Evolutionary conservation across 1,140 invertebrate genomes (phyloP), one percentile per base, ranked within the genome.

Genomic region (Heliconius nattereri): DNA sequence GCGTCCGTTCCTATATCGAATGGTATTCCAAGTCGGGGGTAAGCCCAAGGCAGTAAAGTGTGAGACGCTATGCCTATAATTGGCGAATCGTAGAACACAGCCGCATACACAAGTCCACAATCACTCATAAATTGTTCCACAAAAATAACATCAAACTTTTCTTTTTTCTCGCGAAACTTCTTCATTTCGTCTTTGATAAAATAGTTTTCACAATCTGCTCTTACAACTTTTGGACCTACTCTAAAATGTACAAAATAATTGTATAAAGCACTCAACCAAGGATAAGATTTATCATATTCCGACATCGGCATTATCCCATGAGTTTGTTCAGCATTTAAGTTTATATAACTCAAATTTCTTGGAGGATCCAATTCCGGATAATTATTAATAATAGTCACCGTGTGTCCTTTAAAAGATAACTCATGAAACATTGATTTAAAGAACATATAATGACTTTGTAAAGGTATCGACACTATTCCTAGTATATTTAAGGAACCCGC

Each of bases 81-180:
- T 1, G 96, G 97, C 1, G 95, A 95, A 82, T 96, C 94, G 71
- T 85, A 90, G 52, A 96, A 92, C 78, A 95, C 94, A 78, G 95
- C 90, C 40, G 95, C 95, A 32, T 96, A 94, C 8, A 93, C 95
- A 57, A 96, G 86, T 80, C 95, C 96, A 84, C 97, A 97, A 77
- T 97, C 96, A n/a, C 95, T 95, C 76, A 96, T 96, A 84, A 97
- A 97, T 77, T 95, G 93, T 87, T 97, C 96, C 5, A 95, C 94
- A 19, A 97, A 89, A 74, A 97, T 95, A 3, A 97, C 83, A 85
- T 97, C 97, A 81, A 96, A 97, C 72, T 94, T 95, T 60, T 94
- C 80, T 76, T 84, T 72, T 87, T 85, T 84, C 0, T 95, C 77
- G 9, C 86, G 80, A 81, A 90, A 82, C 2, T 89, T 57, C 73